A percentile compares a stretch with the other conserved stretches of the same genome.
These are phyloP conservation scores for Stichodactyla helianthus DNA, from an alignment of 64 coral and sea anemone species.

Conservation along the genomic window DNA sequence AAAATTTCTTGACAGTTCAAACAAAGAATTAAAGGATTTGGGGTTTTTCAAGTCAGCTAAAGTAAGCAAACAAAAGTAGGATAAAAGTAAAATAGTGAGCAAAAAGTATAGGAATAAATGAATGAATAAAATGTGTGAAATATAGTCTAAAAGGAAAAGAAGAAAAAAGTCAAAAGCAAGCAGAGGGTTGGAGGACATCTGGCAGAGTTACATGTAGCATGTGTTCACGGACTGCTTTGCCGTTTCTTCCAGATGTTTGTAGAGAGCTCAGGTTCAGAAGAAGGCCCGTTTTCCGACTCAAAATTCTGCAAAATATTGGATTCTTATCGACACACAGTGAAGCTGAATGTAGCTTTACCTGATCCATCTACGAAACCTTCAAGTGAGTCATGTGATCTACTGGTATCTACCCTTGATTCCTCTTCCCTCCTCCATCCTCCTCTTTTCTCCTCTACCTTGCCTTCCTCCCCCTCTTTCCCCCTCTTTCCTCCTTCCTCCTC, in stretches of 20 bases:
- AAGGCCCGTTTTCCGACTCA: conserved; percentile 56
- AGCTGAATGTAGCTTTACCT: conserved; percentile 42
- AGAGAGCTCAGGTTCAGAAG: conserved; percentile 60
- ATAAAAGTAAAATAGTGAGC: neutral
- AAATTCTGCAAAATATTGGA: conserved; percentile 69
- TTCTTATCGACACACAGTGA: conserved; percentile 64
- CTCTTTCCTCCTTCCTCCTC: neutral
- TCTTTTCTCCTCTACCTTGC: neutral
- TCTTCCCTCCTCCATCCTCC: neutral
- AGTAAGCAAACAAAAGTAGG: conserved; percentile 25
- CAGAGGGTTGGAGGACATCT: too few relatives aligned
- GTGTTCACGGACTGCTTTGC: neutral
- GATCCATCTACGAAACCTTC: conserved; percentile 63
- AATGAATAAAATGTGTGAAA: neutral
- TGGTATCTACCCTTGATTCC: neutral
- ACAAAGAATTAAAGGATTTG: conserved; percentile 66
- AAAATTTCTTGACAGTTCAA: conserved; percentile 57
- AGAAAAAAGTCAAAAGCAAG: too few relatives aligned
- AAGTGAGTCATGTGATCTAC: conserved; percentile 24
- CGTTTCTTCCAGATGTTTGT: conserved; percentile 71
- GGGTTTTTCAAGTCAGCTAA: conserved; percentile 83
- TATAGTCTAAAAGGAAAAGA: too few relatives aligned
- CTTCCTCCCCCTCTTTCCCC: neutral
- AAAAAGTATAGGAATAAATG: neutral
- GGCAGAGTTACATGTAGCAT: neutral